Conservation (phyloP, 2,888 invertebrate genomes). For the Drosophila anomalipes region DNA sequence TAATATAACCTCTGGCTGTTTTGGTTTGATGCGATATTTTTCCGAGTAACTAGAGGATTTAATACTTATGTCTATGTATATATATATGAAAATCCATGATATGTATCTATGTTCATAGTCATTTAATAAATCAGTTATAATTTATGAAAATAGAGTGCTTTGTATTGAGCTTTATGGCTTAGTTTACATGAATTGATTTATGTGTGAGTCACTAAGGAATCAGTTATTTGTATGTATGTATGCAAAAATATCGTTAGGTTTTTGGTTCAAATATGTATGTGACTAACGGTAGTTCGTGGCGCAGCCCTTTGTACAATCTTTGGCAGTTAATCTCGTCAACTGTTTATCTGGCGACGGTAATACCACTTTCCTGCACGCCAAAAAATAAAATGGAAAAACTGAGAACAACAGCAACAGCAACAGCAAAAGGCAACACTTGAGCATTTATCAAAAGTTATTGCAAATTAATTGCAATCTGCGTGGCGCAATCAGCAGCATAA, state of each 20-base stretch:
- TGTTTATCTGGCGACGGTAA: conserved; percentile 68
- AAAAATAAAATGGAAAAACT: conserved; percentile 12
- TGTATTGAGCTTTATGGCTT: background rate
- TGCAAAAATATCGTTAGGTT: conserved; percentile 6
- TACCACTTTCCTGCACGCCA: conserved; percentile 51
- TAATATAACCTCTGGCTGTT: conserved; percentile 51
- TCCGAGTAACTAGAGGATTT: conserved; percentile 3
- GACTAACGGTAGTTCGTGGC: conserved; percentile 48
- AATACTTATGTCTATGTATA: background rate
- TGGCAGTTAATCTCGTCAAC: conserved; percentile 74
- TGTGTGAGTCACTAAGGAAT: background rate
- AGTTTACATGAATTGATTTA: background rate
- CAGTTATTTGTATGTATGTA: background rate
- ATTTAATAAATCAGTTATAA: background rate
- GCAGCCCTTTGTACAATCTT: conserved; percentile 29
- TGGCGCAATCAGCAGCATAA: conserved; percentile 72
- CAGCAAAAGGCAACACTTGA: conserved; percentile 51
- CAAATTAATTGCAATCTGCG: conserved; percentile 82
- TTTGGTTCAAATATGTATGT: conserved; percentile 2
- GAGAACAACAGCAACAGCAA: conserved; percentile 24
- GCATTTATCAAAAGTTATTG: conserved; percentile 82
- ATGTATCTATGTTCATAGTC: background rate
- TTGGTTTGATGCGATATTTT: conserved; percentile 12
- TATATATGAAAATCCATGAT: background rate
- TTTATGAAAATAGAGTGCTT: background rate